Evolutionary conservation across 2,797 vertebrate genomes (phyloP).

Genomic region (Podarcis lilfordi): DNA sequence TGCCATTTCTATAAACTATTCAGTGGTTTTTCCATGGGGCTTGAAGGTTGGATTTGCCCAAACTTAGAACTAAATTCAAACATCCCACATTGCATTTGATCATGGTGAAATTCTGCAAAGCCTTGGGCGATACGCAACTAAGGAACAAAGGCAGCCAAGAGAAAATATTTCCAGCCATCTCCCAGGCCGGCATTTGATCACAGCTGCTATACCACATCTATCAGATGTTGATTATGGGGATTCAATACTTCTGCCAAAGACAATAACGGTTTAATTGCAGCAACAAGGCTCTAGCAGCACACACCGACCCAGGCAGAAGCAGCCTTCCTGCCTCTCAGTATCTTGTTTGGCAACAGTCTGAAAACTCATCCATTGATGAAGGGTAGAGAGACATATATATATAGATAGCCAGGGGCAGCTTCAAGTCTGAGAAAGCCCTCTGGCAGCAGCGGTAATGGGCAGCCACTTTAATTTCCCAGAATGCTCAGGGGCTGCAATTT

Average conservation of each 20-base stretch:
- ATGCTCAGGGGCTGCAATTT: too few species aligned
- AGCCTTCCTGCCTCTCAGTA: too few species aligned
- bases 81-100: not conserved
- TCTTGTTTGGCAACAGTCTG: not conserved
- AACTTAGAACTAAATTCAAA: not conserved
- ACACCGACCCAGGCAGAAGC: not conserved
- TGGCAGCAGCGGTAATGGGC: too few species aligned
- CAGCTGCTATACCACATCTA: accelerated
- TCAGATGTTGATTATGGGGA: not conserved
- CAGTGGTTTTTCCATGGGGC: not conserved
- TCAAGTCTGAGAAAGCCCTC: not conserved
- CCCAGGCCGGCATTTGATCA: not conserved
- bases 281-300: not conserved
- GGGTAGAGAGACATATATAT: not conserved
- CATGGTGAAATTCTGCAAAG: not conserved
- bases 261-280: not conserved
- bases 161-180: not conserved
- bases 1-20: not conserved
- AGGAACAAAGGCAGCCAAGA: not conserved
- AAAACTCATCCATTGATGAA: not conserved
- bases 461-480: too few species aligned
- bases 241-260: not conserved
- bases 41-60: not conserved
- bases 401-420: not conserved
- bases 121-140: not conserved